Conservation (phyloP, 2,113 vertebrate species). For the Mionectes macconnelli region DNA sequence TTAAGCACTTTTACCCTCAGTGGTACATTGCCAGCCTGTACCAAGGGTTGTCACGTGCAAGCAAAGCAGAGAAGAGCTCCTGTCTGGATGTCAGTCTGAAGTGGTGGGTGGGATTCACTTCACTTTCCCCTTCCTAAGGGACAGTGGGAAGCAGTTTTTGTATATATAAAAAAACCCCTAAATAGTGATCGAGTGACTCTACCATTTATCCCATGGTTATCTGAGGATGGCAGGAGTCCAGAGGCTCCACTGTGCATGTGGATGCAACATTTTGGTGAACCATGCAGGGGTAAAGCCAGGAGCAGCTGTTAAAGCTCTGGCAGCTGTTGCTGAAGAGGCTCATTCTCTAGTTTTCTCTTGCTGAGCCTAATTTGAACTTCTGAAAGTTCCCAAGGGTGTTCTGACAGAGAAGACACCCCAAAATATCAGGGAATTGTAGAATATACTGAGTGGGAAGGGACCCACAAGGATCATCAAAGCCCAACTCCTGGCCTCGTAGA, state of each 20-base stretch:
- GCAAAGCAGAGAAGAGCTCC: not conserved
- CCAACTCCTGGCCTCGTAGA: not conserved
- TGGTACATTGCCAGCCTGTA: not conserved
- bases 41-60: rapidly evolving
- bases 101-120: not conserved
- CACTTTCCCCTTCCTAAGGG: rapidly evolving
- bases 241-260: too few relatives aligned
- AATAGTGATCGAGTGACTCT: not conserved
- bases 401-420: not conserved
- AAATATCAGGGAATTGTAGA: not conserved
- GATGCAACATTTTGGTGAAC: not conserved
- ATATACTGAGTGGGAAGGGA: not conserved
- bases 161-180: not conserved
- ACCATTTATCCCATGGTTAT: not conserved
- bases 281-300: not conserved
- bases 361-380: not conserved
- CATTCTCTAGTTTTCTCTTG: not conserved
- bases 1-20: not conserved
- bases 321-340: not conserved
- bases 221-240: not conserved
- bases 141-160: not conserved
- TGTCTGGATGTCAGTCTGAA: not conserved
- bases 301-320: not conserved
- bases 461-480: not conserved
- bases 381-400: not conserved